Percentiles rank a stretch among this genome's conserved stretches.
Evolutionary conservation across 2,113 vertebrate species (phyloP).

Genomic region (Muntiacus reevesi): DNA sequence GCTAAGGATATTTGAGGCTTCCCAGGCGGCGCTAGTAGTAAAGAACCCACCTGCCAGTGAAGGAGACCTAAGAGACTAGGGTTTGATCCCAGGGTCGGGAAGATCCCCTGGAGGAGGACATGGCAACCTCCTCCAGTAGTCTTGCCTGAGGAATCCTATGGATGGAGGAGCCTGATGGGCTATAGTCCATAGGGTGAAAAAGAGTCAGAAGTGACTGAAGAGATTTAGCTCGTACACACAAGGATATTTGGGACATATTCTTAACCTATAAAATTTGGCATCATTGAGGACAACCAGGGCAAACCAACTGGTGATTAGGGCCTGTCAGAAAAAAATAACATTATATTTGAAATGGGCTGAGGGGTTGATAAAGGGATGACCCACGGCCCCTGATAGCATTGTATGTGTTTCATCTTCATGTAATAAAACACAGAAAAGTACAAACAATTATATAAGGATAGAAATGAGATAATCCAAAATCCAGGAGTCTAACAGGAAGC

Average conservation of each 20-base stretch:
- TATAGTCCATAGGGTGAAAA: neutral
- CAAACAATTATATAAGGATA: neutral
- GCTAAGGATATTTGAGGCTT: neutral
- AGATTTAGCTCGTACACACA: neutral
- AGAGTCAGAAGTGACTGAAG: neutral
- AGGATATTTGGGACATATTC: neutral
- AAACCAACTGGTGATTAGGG: neutral
- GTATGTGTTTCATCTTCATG: neutral
- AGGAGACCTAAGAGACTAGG: neutral
- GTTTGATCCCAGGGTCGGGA: neutral
- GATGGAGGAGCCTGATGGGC: neutral
- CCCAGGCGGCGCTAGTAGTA: neutral
- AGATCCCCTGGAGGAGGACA: neutral
- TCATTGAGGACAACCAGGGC: neutral
- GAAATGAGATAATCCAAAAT: neutral
- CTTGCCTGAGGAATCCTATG: neutral
- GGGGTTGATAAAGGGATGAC: neutral
- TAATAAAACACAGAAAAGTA: neutral
- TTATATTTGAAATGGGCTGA: neutral
- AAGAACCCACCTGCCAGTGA: neutral
- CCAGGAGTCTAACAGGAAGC: neutral
- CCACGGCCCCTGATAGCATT: too few species aligned
- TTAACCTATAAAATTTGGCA: neutral
- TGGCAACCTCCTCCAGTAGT: neutral
- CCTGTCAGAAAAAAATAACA: neutral